Evolutionary conservation across 1,140 invertebrate species (phyloP).

Genomic region (Trichonephila clavipes): DNA sequence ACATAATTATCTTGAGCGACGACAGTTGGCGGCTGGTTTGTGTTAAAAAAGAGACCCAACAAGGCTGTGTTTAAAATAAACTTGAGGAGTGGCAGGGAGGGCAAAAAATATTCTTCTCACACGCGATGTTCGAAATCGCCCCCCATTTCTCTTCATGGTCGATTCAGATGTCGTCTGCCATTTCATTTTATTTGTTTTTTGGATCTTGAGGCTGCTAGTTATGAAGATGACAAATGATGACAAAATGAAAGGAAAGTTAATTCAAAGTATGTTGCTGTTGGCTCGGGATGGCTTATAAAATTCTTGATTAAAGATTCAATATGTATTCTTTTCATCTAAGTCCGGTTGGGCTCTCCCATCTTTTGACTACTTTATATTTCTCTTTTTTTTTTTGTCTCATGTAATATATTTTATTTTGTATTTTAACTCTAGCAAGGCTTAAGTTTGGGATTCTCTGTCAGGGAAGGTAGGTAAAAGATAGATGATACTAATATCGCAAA

Average conservation of each 20-base stretch:
- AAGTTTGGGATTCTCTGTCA: not conserved
- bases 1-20: slow-evolving; percentile 56
- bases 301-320: slow-evolving; percentile 55
- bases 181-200: slow-evolving; percentile 3
- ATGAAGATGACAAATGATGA: slow-evolving; percentile 64
- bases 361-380: not conserved
- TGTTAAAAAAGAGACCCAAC: slow-evolving; percentile 13
- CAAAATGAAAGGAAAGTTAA: slow-evolving; percentile 59
- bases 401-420: not conserved
- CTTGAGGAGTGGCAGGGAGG: not conserved
- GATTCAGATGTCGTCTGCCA: slow-evolving; percentile 25
- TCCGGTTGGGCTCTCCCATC: not conserved
- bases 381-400: not conserved
- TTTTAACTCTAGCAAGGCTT: not conserved
- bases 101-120: slow-evolving; percentile 52
- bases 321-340: not conserved
- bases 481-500: slow-evolving; percentile 2
- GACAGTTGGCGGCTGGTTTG: slow-evolving; percentile 25
- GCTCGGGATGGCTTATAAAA: slow-evolving; percentile 31
- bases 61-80: slow-evolving; percentile 26
- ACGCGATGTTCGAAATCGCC: slow-evolving; percentile 30
- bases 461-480: not conserved
- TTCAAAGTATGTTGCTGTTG: slow-evolving; percentile 12
- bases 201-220: slow-evolving; percentile 25
- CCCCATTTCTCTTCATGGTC: not conserved